Conservation (phyloP, 2,797 vertebrate species). For the Cirrhinus molitorella region DNA sequence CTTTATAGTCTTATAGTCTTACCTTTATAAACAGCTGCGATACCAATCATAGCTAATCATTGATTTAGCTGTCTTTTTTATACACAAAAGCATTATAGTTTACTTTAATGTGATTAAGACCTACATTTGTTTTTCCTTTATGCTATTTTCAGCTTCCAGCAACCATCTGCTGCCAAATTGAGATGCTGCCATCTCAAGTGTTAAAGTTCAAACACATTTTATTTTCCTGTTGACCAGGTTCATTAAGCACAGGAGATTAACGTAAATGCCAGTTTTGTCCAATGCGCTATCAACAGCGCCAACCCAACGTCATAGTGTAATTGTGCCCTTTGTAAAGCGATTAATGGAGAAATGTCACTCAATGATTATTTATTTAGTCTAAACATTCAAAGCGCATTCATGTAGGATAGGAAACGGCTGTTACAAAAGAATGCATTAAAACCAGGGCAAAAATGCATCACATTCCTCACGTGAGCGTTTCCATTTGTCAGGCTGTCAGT, state of each 20-base stretch:
- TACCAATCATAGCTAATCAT: too few relatives aligned
- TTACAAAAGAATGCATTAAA: not conserved
- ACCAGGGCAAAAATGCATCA: not conserved
- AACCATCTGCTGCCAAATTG: not conserved
- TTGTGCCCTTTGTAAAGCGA: slow-evolving; percentile 41
- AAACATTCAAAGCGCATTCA: not conserved
- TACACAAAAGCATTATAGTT: rapidly evolving
- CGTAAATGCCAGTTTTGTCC: slow-evolving; percentile 28
- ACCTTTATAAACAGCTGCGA: not conserved
- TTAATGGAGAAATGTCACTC: slow-evolving; percentile 23
- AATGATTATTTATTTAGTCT: slow-evolving; percentile 9
- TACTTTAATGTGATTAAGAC: not conserved
- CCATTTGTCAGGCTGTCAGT: not conserved
- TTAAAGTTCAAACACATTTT: slow-evolving; percentile 30
- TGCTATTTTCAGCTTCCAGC: not conserved
- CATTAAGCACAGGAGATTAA: slow-evolving; percentile 33
- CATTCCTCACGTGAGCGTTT: slow-evolving; percentile 13
- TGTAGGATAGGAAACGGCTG: not conserved
- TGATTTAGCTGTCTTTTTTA: not conserved
- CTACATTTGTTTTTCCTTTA: not conserved
- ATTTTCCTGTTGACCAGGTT: slow-evolving; percentile 37
- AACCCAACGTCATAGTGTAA: not conserved
- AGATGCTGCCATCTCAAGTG: slow-evolving; percentile 1
- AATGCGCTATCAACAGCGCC: not conserved
- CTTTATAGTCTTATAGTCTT: not conserved